Conservation (phyloP, 53 echinoderm and acorn worm species). For the Holothuria scabra region DNA sequence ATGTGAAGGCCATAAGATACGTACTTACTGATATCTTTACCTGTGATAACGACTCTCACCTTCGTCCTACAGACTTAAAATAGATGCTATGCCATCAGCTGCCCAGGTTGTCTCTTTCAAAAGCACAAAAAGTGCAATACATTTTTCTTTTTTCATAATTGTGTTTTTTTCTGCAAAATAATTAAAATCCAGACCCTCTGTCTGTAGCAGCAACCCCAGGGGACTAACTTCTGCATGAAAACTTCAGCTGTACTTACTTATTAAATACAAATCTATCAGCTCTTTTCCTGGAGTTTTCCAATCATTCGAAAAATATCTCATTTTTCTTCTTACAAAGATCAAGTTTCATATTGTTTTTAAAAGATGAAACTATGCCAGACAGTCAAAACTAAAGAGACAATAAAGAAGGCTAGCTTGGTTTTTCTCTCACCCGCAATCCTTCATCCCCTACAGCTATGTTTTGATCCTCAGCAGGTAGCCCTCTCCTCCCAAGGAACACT, state of each 20-base stretch:
- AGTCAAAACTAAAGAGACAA: conserved; percentile 20
- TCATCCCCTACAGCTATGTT: conserved; percentile 40
- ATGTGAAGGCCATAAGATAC: no score
- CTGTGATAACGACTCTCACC: no score
- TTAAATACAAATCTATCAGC: background rate
- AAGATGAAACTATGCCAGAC: conserved; percentile 41
- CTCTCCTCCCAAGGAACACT: conserved; percentile 16
- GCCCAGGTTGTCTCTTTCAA: background rate
- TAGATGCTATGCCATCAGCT: no score
- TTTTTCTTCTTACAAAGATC: conserved; percentile 30
- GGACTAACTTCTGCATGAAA: conserved; percentile 11
- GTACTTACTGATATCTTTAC: no score
- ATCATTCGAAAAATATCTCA: conserved; percentile 24
- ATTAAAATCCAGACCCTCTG: conserved; percentile 41
- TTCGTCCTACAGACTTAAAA: no score
- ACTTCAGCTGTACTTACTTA: conserved; percentile 36
- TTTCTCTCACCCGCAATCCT: conserved; percentile 36
- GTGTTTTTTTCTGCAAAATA: conserved; percentile 26
- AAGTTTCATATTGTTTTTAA: conserved; percentile 30
- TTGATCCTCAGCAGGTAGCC: conserved; percentile 41
- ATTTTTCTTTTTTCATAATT: background rate
- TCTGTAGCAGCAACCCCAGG: conserved; percentile 37
- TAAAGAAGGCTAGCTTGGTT: conserved; percentile 10
- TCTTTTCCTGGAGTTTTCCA: conserved; percentile 32
- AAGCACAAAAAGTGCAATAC: conserved; percentile 9